A percentile compares a stretch with the other conserved stretches of the same genome.
These are phyloP conservation scores for Tanytarsus gracilentus DNA, from an alignment of 2,888 invertebrate genomes.

Conservation along the genomic window DNA sequence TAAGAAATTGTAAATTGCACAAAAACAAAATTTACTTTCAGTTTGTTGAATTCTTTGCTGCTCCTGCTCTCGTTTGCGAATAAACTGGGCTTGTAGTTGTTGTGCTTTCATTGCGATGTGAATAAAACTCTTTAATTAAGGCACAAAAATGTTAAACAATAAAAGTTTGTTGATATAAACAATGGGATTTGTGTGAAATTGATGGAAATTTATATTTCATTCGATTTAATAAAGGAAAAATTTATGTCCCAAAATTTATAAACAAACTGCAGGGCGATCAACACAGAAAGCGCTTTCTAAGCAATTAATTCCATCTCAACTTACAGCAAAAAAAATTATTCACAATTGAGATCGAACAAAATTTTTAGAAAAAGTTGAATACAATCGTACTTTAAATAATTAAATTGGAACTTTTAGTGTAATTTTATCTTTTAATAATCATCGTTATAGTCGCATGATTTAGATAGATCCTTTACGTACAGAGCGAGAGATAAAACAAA, in stretches of 20 bases:
- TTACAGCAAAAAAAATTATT: no score
- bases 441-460: no score
- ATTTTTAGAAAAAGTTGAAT: no score
- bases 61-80: conserved; percentile 39
- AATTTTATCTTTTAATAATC: background rate
- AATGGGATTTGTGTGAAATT: no score
- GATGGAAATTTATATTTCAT: no score
- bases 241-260: no score
- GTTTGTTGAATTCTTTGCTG: conserved; percentile 38
- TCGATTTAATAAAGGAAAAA: no score
- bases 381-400: background rate
- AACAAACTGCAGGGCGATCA: no score
- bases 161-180: background rate
- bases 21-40: conserved; percentile 13
- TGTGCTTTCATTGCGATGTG: conserved; percentile 11
- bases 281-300: no score
- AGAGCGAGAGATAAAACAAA: background rate
- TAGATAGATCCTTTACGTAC: no score
- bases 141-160: background rate
- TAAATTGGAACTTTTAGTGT: background rate
- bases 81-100: conserved; percentile 37
- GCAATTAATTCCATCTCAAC: no score
- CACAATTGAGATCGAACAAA: no score
- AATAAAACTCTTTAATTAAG: background rate
- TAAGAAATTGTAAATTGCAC: conserved; percentile 1